Evolutionary conservation across 2,888 invertebrate genomes (phyloP), one percentile per base, ranked within the genome.

Genomic region (Drosophila ezoana): DNA sequence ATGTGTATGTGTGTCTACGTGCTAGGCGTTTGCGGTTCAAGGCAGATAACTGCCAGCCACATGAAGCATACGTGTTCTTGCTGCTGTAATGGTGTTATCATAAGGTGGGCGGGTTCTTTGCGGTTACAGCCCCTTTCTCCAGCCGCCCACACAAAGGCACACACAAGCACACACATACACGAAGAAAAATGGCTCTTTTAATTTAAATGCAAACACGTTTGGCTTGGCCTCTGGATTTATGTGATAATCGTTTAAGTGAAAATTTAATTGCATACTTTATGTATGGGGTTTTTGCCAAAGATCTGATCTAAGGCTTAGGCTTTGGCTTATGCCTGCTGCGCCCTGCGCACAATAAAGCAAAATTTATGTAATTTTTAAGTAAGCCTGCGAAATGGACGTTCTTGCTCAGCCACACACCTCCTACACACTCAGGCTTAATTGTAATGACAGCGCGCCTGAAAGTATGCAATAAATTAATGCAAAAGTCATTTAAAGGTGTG

Each of bases 231-330:
- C 86, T 74, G 91, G 90, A 90, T 90, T 90, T 90, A 90, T 91
- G 89, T 88, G 91, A 90, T 90, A 91, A 90, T 90, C 91, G 90
- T 88, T 90, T 90, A 90, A 90, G 90, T 90, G 91, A 91, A 90
- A 91, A 90, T 91, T 91, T 91, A 90, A 91, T 90, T 90, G 91
- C 90, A 86, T 89, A 88, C 89, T 91, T 91, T 91, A 90, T 88
- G 91, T 85, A 89, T 90, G 90, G 81, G 79, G 82, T 70, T 87
- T 83, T 80, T 57, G 87, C 71, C 64, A 56, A 62, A 76, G 72
- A 75, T 75, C 59, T 66, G 71, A 72, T 69, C 68, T 67, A 56
- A 69, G 61, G 56, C 61, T 47, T 61, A 64, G 76, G 72, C 43
- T 53, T 59, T 58, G 47, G 76, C 61, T 69, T 52, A 38, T 48